Base-by-base conservation (phyloP, 2,888 invertebrate species). In the Neoascia interrupta region DNA sequence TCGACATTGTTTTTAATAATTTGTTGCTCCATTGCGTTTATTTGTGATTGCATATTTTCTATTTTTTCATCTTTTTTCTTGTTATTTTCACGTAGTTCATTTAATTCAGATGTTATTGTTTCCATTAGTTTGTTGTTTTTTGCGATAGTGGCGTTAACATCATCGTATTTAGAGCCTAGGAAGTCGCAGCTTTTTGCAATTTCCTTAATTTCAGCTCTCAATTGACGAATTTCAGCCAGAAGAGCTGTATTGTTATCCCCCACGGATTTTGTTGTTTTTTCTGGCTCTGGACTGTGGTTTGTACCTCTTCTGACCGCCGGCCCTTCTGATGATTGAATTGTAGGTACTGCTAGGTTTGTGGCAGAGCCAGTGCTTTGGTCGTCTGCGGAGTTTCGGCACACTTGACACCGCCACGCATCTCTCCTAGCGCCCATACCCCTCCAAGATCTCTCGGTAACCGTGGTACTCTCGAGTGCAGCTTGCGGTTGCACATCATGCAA, bases 111-210 rank as follows among this genome's bases (percentile, higher is more conserved):
- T 5, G 28, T 31, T 13, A 28, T 15, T 2, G 5, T n/a, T 6
- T 28, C 16, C 13, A 47, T 47, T 5, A 47, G 16, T n/a, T 28
- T 28, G 31, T 47, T 47, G 21, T 43, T 47, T 47, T 47, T 47
- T 16, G 31, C 16, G 3, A 47, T 47, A 15, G 28, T 31, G 15
- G 8, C n/a, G 5, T 47, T 47, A 16, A 16, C 3, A 2, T n/a
- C 28, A 10, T 47, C 28, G 10, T 28, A 28, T 13, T 43, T 43
- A n/a, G 43, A 3, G 11, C 11, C 43, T 3, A 6, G 8, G 19
- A 43, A 43, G 13, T 2, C 37, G n/a, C 43, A 43, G 23, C 43
- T 43, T 1, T 21, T 23, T 8, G 31, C 31, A n/a, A 31, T 31
- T n/a, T 31, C 31, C n/a, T 31, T 31, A n/a, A 31, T 31, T 31